Evolutionary conservation across 2,888 invertebrate genomes (phyloP).

Genomic region (Glaucopsyche alexis): DNA sequence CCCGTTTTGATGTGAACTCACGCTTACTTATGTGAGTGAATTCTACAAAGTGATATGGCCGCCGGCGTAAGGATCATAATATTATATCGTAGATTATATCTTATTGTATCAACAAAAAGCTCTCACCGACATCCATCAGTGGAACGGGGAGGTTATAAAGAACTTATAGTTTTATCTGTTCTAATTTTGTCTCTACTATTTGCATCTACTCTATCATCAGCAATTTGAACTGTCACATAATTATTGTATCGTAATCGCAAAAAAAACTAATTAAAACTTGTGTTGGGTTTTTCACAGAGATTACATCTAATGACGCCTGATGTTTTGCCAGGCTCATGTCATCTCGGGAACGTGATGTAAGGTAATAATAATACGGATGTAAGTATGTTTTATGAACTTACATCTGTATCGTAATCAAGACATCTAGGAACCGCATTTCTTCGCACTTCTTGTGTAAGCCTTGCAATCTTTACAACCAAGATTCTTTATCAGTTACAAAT

Average conservation of each 20-base stretch:
- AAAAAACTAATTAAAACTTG: neutral
- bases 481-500: too few relatives aligned
- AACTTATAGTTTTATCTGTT: neutral
- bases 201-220: neutral
- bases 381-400: neutral
- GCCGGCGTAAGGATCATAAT: too few relatives aligned
- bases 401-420: slow-evolving; percentile 6
- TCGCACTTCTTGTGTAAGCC: neutral
- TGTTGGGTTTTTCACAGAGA: neutral
- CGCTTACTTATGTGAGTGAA: too few relatives aligned
- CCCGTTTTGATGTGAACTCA: too few relatives aligned
- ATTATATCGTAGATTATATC: too few relatives aligned
- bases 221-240: neutral
- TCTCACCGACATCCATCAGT: neutral
- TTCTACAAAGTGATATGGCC: too few relatives aligned
- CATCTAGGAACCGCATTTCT: slow-evolving; percentile 10
- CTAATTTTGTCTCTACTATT: neutral
- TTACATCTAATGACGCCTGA: neutral
- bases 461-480: neutral
- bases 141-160: neutral
- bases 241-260: neutral
- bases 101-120: too few relatives aligned
- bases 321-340: neutral
- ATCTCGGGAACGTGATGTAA: neutral
- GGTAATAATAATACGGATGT: neutral